Conservation (phyloP, 53 echinoderm and acorn worm genomes). For the Echinometra lucunter region DNA sequence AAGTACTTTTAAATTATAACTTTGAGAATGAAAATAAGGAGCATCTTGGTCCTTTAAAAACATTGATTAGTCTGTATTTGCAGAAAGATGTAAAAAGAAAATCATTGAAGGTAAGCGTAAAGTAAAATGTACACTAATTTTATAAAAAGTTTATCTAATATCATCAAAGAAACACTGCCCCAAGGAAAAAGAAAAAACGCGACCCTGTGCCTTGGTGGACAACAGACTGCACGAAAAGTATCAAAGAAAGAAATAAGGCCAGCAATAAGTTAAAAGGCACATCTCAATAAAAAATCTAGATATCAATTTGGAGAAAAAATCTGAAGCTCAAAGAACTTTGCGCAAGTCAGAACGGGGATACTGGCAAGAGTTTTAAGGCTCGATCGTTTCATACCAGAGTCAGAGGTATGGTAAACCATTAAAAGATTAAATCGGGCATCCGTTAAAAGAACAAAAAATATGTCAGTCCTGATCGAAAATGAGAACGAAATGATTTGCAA, state of each 20-base stretch:
- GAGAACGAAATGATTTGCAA: not conserved
- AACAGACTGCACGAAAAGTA: not conserved
- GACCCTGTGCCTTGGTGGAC: slow-evolving; percentile 28
- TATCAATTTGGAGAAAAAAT: not conserved
- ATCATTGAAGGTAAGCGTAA: too few relatives aligned
- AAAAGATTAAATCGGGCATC: not conserved
- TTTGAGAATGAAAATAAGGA: not conserved
- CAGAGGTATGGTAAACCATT: not conserved
- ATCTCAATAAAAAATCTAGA: not conserved
- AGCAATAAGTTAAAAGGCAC: not conserved
- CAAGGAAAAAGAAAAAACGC: not conserved
- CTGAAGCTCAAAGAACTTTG: not conserved
- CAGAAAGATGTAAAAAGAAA: too few relatives aligned
- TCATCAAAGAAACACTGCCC: not conserved
- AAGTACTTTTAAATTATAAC: not conserved
- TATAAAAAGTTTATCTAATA: not conserved
- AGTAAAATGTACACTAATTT: too few relatives aligned
- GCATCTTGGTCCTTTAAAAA: not conserved
- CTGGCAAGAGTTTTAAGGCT: not conserved
- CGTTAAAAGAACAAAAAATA: not conserved
- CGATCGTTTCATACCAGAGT: not conserved
- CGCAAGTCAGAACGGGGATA: not conserved
- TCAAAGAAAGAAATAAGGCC: not conserved
- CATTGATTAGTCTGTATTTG: too few relatives aligned
- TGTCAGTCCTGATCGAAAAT: not conserved